Evolutionary conservation across 2,113 vertebrate species (phyloP), one percentile per base, ranked within the genome.

Genomic region (Syngnathus typhle): DNA sequence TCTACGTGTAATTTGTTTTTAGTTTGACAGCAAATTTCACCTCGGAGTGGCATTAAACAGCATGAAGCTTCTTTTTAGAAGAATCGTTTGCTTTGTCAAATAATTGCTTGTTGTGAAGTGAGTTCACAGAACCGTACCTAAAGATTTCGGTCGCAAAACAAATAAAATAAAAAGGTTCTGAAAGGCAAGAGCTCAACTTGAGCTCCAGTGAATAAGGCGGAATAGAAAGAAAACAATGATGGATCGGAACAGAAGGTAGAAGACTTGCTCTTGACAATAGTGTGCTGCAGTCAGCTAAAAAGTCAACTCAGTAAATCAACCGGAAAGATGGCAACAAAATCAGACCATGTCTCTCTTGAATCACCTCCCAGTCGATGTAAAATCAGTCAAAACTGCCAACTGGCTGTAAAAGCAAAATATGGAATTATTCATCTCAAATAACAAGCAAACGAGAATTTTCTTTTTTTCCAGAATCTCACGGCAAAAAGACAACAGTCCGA

Each of bases 271-370:
- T 69, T 77, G 69, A 86, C 81, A 82, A 79, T 73, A 67, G 75
- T 69, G 68, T 79, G 74, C 72, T 74, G 70, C 72, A 74, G 64
- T 82, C 77, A 78, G 80, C 75, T 77, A 81, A 80, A 86, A 83
- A 82, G 77, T 81, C 70, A 79, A 79, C 81, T 70, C 54, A 68
- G 77, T 80, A 82, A 81, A 82, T 80, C 79, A 85, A 81, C 69
- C 65, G 77, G 78, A 85, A 80, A 74, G 63, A 78, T 83, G 81
- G 80, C 75, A 85, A 61, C 73, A 55, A 47, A 64, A 73, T 86
- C 75, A 82, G 78, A 84, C 74, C 70, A 62, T 73, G 70, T 46
- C 60, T 54, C 16, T 74, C 70, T 79, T 86, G 68, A 85, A 82
- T 71, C 27, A 32, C 70, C 60, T 75, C 80, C 83, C 73, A 69